Conservation (phyloP, 2,113 vertebrate species). For the Alosa alosa region DNA sequence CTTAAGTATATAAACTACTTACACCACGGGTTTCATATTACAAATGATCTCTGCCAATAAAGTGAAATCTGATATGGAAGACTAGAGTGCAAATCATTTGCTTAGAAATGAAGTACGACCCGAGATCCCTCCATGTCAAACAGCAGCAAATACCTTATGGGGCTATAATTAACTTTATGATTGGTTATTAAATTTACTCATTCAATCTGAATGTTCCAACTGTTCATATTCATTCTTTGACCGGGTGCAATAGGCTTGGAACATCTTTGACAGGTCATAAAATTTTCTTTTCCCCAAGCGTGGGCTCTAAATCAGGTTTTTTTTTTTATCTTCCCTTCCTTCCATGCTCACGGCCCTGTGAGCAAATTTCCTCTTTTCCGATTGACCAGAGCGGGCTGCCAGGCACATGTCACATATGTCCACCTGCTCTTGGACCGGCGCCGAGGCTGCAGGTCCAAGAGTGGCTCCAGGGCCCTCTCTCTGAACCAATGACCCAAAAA, state of each 20-base stretch:
- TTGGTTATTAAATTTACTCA: constrained; percentile 9
- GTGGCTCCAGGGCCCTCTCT: not conserved
- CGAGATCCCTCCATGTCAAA: not conserved
- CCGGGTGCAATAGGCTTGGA: not conserved
- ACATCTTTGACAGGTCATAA: constrained; percentile 17
- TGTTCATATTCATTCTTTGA: not conserved
- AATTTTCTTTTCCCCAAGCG: not conserved
- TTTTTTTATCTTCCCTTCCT: not conserved
- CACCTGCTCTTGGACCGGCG: not conserved
- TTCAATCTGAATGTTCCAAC: not conserved
- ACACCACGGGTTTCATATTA: not conserved
- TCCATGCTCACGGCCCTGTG: not conserved
- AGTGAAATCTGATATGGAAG: not conserved
- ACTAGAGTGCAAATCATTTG: not conserved
- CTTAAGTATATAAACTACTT: constrained; percentile 9
- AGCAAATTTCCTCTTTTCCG: constrained; percentile 8
- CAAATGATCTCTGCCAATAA: not conserved
- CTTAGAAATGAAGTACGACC: not conserved
- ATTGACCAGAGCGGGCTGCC: not conserved
- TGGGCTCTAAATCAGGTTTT: not conserved
- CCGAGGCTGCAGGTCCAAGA: not conserved
- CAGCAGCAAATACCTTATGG: constrained; percentile 17
- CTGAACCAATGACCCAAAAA: constrained; percentile 27
- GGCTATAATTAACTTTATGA: constrained; percentile 5
- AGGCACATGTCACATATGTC: not conserved